These are phyloP conservation scores for Iselma pallidipennis DNA, from an alignment of 2,888 invertebrate species.

Conservation along the genomic window DNA sequence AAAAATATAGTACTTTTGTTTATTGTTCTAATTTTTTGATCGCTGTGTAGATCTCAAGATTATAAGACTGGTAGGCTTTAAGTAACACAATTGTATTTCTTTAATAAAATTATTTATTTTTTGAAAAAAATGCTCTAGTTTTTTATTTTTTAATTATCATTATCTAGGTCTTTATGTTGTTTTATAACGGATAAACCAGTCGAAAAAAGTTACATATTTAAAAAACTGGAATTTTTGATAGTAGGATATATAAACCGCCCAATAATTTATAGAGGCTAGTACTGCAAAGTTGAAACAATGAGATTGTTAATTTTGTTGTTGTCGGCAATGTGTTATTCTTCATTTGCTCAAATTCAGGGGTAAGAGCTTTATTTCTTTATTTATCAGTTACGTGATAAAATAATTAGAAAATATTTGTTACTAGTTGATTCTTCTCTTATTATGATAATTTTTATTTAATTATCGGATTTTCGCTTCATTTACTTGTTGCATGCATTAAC, in stretches of 20 bases:
- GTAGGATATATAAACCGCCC: neutral
- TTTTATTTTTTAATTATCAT: neutral
- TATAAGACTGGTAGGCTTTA: neutral
- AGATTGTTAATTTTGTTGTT: neutral
- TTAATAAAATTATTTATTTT: neutral
- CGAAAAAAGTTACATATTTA: neutral
- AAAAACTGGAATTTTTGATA: neutral
- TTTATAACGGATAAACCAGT: neutral
- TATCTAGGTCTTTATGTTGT: neutral
- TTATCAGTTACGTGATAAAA: no score
- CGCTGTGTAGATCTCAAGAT: neutral
- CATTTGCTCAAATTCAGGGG: neutral
- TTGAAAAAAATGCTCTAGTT: neutral
- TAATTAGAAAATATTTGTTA: no score
- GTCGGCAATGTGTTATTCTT: neutral
- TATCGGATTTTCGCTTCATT: no score
- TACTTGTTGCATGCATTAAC: no score
- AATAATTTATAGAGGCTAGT: neutral
- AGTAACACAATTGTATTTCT: neutral
- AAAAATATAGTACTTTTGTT: no score
- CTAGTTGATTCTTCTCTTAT: no score
- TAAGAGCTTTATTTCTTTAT: neutral
- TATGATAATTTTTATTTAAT: no score
- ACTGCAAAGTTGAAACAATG: neutral
- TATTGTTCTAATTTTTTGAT: neutral